Evolutionary conservation across 2,888 invertebrate species (phyloP), one percentile per base, ranked within the genome.

Genomic region (Tethea ocularis): DNA sequence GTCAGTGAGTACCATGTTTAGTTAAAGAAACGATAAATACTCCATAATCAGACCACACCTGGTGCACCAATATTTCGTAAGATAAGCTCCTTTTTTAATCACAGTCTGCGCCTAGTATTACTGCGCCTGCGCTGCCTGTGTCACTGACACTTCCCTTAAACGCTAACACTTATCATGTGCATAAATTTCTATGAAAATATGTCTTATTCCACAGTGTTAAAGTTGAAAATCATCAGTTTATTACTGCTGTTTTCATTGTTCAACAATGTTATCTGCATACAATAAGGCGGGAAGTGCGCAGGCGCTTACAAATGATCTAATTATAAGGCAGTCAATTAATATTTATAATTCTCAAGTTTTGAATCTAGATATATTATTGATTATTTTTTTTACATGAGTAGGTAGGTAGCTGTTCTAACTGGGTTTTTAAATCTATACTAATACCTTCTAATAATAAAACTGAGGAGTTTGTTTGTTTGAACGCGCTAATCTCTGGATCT

Each of bases 201-300:
- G 2, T n/a, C n/a, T 20, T 46, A 46, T 15, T 2, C 7, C 11
- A 13, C 15, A 2, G 13, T n/a, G 17, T 24, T 54, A 51, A 29
- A 41, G 53, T 22, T 46, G 20, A 51, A 52, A 53, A 46, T 58
- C 17, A 33, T 36, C 20, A 26, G n/a, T 4, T 8, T 20, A 6
- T 26, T 3, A 46, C 20, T 4, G 36, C 29, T 23, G 22, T 33
- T 52, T 26, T 58, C 52, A 36, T 23, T 10, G 17, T 51, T 17
- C 17, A 51, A 54, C 52, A 29, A 20, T 1, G 53, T 10, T 52
- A 69, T 70, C 66, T 71, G 66, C 71, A 71, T 71, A 73, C 72
- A 73, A 71, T 71, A 61, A 33, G 53, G 23, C 61, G 60, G 67
- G 64, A 73, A 66, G 53, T 52, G 62, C 38, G 57, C 55, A 51